Base-by-base conservation (phyloP, 2,888 invertebrate genomes). In the Ferdinandea cuprea region DNA sequence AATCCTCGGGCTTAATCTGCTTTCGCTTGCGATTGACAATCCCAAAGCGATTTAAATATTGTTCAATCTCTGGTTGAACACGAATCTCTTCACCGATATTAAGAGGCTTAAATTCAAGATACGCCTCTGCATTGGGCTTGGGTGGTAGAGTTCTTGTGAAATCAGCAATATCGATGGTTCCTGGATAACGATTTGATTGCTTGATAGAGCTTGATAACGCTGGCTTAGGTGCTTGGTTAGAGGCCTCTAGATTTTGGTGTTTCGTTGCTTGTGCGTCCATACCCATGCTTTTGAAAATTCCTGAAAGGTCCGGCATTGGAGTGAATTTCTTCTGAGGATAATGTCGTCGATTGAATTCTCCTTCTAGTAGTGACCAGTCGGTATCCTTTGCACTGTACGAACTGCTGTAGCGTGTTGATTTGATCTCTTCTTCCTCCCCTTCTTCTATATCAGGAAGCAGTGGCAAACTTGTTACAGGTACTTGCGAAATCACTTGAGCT, bases 231-330 rank as follows among this genome's bases (percentile, higher is more conserved):
- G 88, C 87, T 3, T 87, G 86, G 78, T 88, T 87, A 32, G 87
- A 88, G 28, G 89, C 89, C 28, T 89, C 89, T 0, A 88, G 46
- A 25, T 86, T 86, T 19, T 87, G 87, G 0, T 87, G 86, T 40
- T 89, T 89, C 48, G 88, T 87, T 0, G 87, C 86, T 25, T 85
- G 85, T 7, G 72, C 61, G 63, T 84, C 50, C 15, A 71, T 87
- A 11, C 92, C 92, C 85, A 92, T 91, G 61, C 88, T 90, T 87
- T 91, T 90, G 9, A 92, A 84, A 37, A 90, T 89, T 37, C 89
- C 89, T 32, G 89, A 85, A 25, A 89, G 32, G 25, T 68, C 58
- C 1, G 78, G 78, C 77, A 78, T 77, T 1, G 78, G 78, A 11
- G 61, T 56, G 7, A 78, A 78, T 52, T 73, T 78, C 28, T 72